A percentile compares a stretch with the other conserved stretches of the same genome.
Evolutionary conservation across 2,888 invertebrate species (phyloP).

Genomic region (Taphrorychus bicolor): DNA sequence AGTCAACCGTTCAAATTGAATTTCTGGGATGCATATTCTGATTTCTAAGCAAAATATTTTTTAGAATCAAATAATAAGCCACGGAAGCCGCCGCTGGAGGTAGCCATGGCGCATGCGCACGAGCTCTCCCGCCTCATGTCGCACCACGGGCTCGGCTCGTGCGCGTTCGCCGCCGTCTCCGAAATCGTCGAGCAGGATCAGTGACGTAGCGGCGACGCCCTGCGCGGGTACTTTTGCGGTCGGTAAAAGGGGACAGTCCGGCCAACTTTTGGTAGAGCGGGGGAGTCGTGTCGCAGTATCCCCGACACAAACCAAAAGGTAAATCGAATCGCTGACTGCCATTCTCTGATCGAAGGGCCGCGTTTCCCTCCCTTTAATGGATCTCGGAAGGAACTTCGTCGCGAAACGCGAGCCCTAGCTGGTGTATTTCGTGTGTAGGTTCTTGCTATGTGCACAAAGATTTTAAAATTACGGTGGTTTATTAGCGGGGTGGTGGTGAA

Average conservation of each 20-base stretch:
- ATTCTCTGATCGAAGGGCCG: constrained; percentile 21
- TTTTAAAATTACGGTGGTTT: constrained; percentile 8
- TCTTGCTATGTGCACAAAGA: constrained; percentile 9
- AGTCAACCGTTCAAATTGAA: too few species aligned
- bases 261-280: constrained; percentile 27
- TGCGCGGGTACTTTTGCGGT: constrained; percentile 31
- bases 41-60: too few species aligned
- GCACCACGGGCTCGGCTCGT: constrained; percentile 86
- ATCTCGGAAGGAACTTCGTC: background rate
- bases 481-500: constrained; percentile 1
- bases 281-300: background rate
- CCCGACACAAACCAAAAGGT: background rate
- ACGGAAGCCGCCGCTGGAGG: constrained; percentile 90
- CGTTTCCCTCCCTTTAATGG: background rate
- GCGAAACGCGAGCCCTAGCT: background rate
- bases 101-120: constrained; percentile 89
- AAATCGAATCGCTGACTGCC: constrained; percentile 43
- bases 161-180: constrained; percentile 93
- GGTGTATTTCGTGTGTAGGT: background rate
- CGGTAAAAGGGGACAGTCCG: constrained; percentile 26
- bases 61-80: constrained; percentile 92
- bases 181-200: constrained; percentile 76
- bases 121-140: constrained; percentile 91
- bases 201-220: constrained; percentile 35
- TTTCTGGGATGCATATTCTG: too few species aligned